Evolutionary conservation across 2,113 vertebrate species (phyloP).

Genomic region (Platycercus adscitus): DNA sequence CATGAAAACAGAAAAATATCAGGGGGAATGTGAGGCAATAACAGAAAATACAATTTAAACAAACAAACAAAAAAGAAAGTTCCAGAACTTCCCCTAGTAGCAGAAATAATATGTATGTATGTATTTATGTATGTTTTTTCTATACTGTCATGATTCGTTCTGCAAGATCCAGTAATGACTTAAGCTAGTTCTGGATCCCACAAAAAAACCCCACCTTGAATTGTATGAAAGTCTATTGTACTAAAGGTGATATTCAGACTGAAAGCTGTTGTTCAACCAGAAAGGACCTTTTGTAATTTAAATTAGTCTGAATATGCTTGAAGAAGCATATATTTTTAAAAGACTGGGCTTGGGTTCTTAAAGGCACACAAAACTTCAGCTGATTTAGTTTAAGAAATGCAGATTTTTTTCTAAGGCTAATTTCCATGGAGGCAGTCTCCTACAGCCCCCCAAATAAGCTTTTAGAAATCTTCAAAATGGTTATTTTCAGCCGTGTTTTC

Average conservation of each 20-base stretch:
- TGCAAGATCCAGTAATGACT: not conserved
- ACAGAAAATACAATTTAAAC: not conserved
- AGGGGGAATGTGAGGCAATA: not conserved
- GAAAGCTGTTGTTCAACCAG: slow-evolving; percentile 22
- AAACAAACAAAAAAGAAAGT: not conserved
- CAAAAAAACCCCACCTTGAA: not conserved
- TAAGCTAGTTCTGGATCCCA: not conserved
- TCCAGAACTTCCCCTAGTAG: not conserved
- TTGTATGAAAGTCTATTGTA: not conserved
- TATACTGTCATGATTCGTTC: not conserved
- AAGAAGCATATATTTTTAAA: not conserved
- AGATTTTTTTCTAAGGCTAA: not conserved
- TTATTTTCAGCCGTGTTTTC: not conserved
- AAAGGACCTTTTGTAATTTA: slow-evolving; percentile 25
- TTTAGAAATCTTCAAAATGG: not conserved
- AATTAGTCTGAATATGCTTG: not conserved
- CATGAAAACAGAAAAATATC: not conserved
- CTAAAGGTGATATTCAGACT: not conserved
- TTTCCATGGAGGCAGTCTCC: not conserved
- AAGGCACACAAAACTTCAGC: not conserved
- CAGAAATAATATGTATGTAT: not conserved
- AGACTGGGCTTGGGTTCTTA: not conserved
- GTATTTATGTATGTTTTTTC: not conserved
- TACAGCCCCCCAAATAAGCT: not conserved
- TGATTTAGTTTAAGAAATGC: not conserved